Evolutionary conservation across 2,113 vertebrate species (phyloP).

Genomic region (Calonectris borealis): DNA sequence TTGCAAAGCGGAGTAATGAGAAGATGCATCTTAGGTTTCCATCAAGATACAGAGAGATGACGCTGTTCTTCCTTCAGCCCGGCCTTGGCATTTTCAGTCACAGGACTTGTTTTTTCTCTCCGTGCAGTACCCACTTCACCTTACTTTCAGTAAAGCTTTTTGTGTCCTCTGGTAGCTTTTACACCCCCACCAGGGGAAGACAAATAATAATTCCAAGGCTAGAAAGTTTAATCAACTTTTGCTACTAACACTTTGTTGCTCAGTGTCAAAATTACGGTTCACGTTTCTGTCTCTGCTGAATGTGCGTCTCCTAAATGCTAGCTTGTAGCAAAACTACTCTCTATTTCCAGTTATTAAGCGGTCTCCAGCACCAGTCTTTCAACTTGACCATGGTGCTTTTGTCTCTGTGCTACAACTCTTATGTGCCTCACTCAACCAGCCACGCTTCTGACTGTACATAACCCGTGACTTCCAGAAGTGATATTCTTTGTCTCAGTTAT

Average conservation of each 20-base stretch:
- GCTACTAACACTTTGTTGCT: background rate
- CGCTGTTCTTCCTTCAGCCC: background rate
- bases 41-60: background rate
- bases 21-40: background rate
- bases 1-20: background rate
- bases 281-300: background rate
- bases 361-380: background rate
- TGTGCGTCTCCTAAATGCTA: background rate
- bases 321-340: background rate
- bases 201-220: background rate
- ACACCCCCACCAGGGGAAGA: background rate
- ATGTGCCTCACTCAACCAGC: background rate
- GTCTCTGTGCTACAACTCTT: background rate
- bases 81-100: background rate
- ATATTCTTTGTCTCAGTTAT: background rate
- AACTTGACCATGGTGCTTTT: background rate
- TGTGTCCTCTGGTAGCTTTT: background rate
- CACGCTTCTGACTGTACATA: background rate
- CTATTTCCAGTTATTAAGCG: background rate
- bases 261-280: background rate
- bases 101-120: background rate
- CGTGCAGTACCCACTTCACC: background rate
- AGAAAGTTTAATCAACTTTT: background rate
- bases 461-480: background rate
- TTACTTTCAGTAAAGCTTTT: background rate